Evolutionary conservation across 2,888 invertebrate genomes (phyloP).

Genomic region (Eugnorisma glareosa): DNA sequence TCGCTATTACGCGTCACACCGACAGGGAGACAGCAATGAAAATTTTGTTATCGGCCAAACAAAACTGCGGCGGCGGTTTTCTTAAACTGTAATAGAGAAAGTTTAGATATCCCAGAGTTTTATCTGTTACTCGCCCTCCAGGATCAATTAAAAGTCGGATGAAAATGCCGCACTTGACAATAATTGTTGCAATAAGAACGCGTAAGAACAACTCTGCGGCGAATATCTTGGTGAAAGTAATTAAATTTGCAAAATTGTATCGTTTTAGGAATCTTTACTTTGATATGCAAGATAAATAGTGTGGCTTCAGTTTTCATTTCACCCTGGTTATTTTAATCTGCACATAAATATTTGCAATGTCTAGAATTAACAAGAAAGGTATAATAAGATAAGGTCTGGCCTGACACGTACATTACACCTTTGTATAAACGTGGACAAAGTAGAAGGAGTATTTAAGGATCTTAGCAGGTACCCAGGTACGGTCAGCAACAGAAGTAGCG

Average conservation of each 20-base stretch:
- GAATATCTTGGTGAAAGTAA: constrained; percentile 70
- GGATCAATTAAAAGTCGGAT: constrained; percentile 91
- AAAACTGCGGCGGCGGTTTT: constrained; percentile 83
- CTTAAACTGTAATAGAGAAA: constrained; percentile 90
- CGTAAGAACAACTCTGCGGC: constrained; percentile 73
- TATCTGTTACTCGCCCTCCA: constrained; percentile 89
- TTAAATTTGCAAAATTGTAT: constrained; percentile 67
- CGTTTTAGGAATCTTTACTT: constrained; percentile 41
- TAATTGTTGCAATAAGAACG: constrained; percentile 87
- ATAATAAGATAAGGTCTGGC: background rate
- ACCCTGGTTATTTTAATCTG: background rate
- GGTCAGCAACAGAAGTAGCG: too few species aligned
- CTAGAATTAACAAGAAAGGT: background rate
- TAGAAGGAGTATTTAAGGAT: background rate
- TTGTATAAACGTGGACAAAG: background rate
- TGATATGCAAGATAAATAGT: constrained; percentile 23
- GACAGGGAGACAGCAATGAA: constrained; percentile 76
- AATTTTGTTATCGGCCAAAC: constrained; percentile 87
- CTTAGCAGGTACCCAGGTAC: background rate
- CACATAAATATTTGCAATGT: background rate
- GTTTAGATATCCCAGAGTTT: constrained; percentile 87
- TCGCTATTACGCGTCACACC: constrained; percentile 77
- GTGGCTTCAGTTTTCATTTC: constrained; percentile 10
- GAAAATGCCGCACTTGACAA: constrained; percentile 83
- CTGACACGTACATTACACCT: too few species aligned